Conservation (phyloP, 2,888 invertebrate genomes). For the Carterocephalus palaemon region DNA sequence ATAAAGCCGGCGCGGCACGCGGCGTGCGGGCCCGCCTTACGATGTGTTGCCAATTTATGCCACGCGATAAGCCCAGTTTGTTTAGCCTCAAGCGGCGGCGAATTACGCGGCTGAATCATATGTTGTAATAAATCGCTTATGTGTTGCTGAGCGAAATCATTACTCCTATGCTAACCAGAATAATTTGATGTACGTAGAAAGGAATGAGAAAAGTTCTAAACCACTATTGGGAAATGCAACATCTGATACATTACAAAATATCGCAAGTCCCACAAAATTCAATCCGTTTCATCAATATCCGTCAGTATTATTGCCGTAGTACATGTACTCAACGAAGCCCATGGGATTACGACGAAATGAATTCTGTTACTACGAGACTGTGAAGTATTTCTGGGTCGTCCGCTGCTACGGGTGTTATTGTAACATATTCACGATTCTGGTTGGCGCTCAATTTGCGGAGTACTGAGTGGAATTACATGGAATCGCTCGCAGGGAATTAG, state of each 20-base stretch:
- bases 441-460: conserved; percentile 56
- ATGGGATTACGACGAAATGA: conserved; percentile 32
- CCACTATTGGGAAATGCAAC: too few relatives aligned
- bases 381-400: conserved; percentile 39
- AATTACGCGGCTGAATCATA: conserved; percentile 60
- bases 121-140: conserved; percentile 45
- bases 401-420: conserved; percentile 40
- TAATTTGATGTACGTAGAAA: too few relatives aligned
- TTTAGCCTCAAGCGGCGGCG: conserved; percentile 64
- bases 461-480: conserved; percentile 65
- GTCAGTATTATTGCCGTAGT: not conserved
- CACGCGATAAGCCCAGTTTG: conserved; percentile 74
- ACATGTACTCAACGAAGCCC: conserved; percentile 16
- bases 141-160: not conserved
- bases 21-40: conserved; percentile 69
- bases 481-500: conserved; percentile 69
- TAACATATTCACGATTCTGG: conserved; percentile 72
- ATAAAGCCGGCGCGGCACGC: conserved; percentile 62
- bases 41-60: conserved; percentile 78
- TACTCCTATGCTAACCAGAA: not conserved
- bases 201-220: too few relatives aligned
- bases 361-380: conserved; percentile 33
- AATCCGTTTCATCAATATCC: not conserved
- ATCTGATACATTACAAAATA: too few relatives aligned
- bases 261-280: too few relatives aligned